These are phyloP conservation scores for Neopipo cinnamomea DNA, from an alignment of 2,113 vertebrate genomes.

Conservation along the genomic window DNA sequence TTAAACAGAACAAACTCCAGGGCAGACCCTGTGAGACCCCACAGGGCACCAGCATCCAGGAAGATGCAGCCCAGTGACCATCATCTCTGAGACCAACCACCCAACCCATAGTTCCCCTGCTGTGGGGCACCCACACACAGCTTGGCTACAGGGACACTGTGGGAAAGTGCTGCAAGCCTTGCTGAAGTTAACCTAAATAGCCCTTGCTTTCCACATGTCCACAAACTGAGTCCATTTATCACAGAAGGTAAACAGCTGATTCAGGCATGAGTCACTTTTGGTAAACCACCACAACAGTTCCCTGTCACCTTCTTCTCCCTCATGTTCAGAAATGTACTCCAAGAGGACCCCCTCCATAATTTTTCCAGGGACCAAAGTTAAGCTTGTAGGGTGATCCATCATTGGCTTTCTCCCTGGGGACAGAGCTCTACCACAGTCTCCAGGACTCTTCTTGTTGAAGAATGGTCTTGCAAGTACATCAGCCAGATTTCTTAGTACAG, in stretches of 20 bases:
- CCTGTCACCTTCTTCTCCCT: background rate
- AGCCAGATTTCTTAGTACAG: background rate
- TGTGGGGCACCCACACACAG: accelerated
- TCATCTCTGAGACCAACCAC: background rate
- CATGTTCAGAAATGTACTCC: background rate
- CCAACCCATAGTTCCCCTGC: background rate
- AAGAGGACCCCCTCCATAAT: background rate
- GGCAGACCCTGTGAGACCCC: background rate
- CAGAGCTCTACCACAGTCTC: accelerated
- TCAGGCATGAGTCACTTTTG: background rate
- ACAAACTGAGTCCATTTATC: background rate
- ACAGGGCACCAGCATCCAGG: accelerated
- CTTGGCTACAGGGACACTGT: background rate
- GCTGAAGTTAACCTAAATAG: background rate
- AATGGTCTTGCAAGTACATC: background rate
- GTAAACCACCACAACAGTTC: background rate
- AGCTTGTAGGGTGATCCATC: background rate
- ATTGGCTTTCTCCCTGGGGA: background rate
- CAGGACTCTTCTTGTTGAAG: background rate
- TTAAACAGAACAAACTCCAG: accelerated
- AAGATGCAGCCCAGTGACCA: accelerated
- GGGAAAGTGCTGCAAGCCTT: background rate
- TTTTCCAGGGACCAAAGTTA: background rate
- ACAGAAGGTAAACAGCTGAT: background rate
- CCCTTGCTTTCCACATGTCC: background rate